A percentile compares a stretch with the other conserved stretches of the same genome.
Conservation (phyloP, 2,888 invertebrate genomes). For the Drymonia ruficornis region DNA sequence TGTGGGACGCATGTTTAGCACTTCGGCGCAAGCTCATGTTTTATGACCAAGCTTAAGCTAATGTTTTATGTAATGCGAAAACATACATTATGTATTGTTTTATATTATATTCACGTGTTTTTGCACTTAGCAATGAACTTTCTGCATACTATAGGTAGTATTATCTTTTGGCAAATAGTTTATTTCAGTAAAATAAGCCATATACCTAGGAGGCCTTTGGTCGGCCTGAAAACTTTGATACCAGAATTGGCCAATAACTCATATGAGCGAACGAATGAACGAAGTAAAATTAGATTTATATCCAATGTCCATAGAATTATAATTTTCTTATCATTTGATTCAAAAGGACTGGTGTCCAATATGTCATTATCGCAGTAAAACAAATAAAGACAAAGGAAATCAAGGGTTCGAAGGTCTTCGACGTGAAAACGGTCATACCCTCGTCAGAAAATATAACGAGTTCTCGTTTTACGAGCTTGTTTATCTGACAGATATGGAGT, state of each 20-base stretch:
- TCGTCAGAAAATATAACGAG: slow-evolving; percentile 58
- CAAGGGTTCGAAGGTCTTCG: slow-evolving; percentile 40
- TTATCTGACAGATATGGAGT: slow-evolving; percentile 47
- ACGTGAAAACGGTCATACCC: slow-evolving; percentile 49
- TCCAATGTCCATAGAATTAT: no score
- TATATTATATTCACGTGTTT: background rate
- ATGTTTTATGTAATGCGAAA: background rate
- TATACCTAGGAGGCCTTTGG: no score
- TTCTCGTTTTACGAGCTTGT: slow-evolving; percentile 61
- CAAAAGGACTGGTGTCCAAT: background rate
- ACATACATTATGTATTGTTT: background rate
- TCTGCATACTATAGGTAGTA: background rate
- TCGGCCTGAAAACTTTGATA: no score
- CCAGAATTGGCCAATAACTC: no score
- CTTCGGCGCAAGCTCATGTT: no score
- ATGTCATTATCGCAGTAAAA: slow-evolving; percentile 4
- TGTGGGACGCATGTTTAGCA: no score
- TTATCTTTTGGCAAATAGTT: no score
- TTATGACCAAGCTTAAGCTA: background rate
- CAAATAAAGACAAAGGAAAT: slow-evolving; percentile 30
- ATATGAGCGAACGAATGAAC: no score
- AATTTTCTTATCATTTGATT: no score
- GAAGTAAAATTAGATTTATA: no score
- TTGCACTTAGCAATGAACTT: background rate
- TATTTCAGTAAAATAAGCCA: no score